phyloP scores from a whole-genome alignment of 2,113 vertebrate species.

The Lynx canadensis region DNA sequence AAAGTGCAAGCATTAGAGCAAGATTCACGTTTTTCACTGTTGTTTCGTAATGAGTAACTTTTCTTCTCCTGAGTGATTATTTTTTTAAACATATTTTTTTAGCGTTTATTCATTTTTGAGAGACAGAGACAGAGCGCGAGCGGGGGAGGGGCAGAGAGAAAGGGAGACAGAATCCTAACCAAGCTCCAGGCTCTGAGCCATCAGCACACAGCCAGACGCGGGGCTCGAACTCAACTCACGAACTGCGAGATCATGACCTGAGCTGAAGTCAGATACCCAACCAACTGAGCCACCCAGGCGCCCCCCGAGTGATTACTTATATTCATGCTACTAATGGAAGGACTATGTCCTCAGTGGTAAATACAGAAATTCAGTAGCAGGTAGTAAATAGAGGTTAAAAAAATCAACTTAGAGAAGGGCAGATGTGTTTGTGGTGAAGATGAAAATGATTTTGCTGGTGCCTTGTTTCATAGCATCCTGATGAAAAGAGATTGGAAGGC shows the following conservation, averaged over 20 bases:
- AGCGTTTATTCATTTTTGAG: no score
- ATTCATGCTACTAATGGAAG: background rate
- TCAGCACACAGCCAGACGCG: no score
- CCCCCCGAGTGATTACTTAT: background rate
- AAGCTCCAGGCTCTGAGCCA: no score
- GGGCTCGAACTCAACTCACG: no score
- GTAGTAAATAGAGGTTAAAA: background rate
- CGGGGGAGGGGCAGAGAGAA: no score
- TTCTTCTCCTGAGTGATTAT: conserved; percentile 12
- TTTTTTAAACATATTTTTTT: background rate
- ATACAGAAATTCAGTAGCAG: conserved; percentile 4
- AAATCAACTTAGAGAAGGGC: background rate
- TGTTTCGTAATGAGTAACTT: conserved; percentile 8
- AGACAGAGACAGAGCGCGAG: no score
- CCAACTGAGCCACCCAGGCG: no score
- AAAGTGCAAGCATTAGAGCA: background rate
- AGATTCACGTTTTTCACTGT: background rate
- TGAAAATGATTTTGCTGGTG: conserved; percentile 15
- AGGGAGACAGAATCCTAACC: no score
- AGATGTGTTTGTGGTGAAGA: background rate
- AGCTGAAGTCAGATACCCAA: no score
- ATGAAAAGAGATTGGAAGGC: conserved; percentile 97
- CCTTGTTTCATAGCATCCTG: conserved; percentile 91
- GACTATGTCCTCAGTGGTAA: background rate
- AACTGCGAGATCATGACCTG: no score